phyloP scores from a whole-genome alignment of 2,113 vertebrate species.

The Nesogale talazaci region DNA sequence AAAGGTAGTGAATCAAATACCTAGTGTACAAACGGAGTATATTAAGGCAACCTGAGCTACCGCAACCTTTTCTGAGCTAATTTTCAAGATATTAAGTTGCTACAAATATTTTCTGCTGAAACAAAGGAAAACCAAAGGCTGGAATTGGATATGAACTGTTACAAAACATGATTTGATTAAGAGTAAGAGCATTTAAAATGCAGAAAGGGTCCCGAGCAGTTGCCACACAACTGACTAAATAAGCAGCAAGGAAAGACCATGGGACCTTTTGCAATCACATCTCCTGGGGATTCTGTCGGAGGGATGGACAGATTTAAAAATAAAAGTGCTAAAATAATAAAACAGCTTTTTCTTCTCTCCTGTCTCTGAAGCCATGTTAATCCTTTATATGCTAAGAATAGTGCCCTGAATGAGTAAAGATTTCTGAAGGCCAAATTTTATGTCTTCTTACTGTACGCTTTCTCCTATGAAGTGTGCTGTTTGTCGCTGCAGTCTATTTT shows the following conservation, averaged over 20 bases:
- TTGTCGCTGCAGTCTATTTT: neutral
- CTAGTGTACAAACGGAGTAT: conserved; percentile 45
- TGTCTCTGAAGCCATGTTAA: neutral
- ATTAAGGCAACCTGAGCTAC: conserved; percentile 52
- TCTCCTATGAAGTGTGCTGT: neutral
- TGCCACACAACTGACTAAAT: neutral
- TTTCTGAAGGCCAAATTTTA: conserved; percentile 27
- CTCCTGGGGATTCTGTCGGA: neutral
- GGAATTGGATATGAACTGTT: conserved; percentile 34
- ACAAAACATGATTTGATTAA: conserved; percentile 24
- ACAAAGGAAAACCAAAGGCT: conserved; percentile 27
- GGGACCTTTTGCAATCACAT: neutral
- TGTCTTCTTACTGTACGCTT: neutral
- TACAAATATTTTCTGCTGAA: conserved; percentile 53
- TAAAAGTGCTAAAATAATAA: conserved; percentile 41
- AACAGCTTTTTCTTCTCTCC: neutral
- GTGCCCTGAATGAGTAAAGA: neutral
- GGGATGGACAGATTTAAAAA: conserved; percentile 21
- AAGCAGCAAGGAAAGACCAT: rapidly evolving
- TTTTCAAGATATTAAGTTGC: conserved; percentile 67
- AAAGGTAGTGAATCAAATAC: conserved; percentile 64
- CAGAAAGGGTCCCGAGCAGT: neutral
- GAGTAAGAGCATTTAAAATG: conserved; percentile 16
- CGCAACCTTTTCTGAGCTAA: conserved; percentile 54
- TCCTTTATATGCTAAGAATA: conserved; percentile 12